phyloP scores from a whole-genome alignment of 35 echinoderm and acorn worm species.

The Lytechinus pictus region DNA sequence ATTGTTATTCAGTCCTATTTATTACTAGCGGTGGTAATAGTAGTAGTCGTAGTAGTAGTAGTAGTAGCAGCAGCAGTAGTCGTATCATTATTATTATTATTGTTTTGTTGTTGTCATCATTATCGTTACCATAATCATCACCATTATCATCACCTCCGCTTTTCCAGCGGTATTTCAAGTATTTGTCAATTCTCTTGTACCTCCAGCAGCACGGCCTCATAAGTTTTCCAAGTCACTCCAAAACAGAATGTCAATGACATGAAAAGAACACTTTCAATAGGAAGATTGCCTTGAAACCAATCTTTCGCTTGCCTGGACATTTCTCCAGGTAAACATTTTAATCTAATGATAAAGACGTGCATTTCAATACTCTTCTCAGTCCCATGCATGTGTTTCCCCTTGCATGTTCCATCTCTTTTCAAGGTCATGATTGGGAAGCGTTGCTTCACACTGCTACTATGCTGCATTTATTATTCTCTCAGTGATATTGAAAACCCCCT shows the following conservation, averaged over 20 bases:
- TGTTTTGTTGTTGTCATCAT: too few relatives aligned
- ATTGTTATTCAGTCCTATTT: too few relatives aligned
- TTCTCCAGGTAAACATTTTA: neutral
- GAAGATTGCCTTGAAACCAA: neutral
- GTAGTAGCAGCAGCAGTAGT: too few relatives aligned
- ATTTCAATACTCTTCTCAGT: too few relatives aligned
- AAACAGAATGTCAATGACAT: neutral
- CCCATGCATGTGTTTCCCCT: neutral
- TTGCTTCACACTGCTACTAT: neutral
- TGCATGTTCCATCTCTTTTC: neutral
- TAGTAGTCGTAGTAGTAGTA: too few relatives aligned
- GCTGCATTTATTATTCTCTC: neutral
- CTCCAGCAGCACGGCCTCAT: neutral
- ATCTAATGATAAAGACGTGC: neutral
- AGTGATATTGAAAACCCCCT: neutral
- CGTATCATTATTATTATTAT: too few relatives aligned
- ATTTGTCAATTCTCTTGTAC: too few relatives aligned
- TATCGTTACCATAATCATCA: too few relatives aligned
- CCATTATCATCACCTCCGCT: too few relatives aligned
- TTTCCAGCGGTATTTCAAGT: too few relatives aligned
- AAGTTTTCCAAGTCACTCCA: neutral
- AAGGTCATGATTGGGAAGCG: neutral
- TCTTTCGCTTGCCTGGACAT: neutral
- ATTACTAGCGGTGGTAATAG: too few relatives aligned
- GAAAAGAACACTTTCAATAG: neutral